A percentile compares a stretch with the other conserved stretches of the same genome.
Conservation (phyloP, 2,888 invertebrate genomes). For the Hyposoter didymator region DNA sequence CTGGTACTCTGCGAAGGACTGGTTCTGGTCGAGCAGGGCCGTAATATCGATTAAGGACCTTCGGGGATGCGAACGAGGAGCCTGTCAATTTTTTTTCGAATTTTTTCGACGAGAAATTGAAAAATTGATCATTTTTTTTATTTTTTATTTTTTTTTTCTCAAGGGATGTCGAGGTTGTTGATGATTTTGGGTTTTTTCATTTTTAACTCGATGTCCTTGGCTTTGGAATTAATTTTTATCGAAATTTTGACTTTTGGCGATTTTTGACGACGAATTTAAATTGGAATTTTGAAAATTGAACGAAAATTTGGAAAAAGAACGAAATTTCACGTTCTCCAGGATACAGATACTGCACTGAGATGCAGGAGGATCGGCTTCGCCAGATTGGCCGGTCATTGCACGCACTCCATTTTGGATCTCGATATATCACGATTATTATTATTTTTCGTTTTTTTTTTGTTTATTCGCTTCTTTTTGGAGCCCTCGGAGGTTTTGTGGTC, state of each 20-base stretch:
- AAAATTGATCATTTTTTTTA: neutral
- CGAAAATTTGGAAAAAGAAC: neutral
- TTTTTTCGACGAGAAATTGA: neutral
- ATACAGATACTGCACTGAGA: constrained; percentile 65
- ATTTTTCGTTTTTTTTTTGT: constrained; percentile 67
- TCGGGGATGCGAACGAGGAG: neutral
- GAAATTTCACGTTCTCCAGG: too few relatives aligned
- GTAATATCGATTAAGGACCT: constrained; percentile 24
- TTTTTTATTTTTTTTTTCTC: neutral
- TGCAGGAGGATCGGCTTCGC: constrained; percentile 71
- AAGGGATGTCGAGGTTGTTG: neutral
- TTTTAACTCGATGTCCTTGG: neutral
- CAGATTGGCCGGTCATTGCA: constrained; percentile 79
- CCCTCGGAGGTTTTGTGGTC: neutral
- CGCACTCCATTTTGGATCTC: constrained; percentile 76
- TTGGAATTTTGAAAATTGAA: neutral
- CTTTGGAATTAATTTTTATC: neutral
- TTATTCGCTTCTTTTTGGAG: neutral
- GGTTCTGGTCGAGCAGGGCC: constrained; percentile 62
- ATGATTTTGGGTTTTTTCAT: neutral
- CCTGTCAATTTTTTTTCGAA: neutral
- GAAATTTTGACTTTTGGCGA: neutral
- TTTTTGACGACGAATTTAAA: neutral
- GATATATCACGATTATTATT: constrained; percentile 72
- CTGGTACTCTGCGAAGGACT: constrained; percentile 70